phyloP scores from a whole-genome alignment of 2,113 vertebrate genomes.

The Poeciliopsis turrubarensis region DNA sequence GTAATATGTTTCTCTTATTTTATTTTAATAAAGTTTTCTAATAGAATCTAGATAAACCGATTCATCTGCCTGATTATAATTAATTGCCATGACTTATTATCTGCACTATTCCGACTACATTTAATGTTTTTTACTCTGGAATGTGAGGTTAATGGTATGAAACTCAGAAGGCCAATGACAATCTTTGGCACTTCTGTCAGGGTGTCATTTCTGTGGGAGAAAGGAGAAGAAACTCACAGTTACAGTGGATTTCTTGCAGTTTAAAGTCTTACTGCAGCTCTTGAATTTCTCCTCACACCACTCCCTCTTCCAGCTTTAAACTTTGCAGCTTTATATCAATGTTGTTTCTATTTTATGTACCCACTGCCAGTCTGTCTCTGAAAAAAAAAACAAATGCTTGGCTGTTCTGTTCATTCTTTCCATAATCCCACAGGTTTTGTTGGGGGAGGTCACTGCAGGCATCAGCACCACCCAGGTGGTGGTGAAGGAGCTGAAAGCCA shows the following conservation, averaged over 20 bases:
- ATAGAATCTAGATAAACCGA: background rate
- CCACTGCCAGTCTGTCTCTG: background rate
- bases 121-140: constrained; percentile 23
- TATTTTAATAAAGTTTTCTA: constrained; percentile 1
- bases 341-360: background rate
- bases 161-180: constrained; percentile 45
- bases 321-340: background rate
- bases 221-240: constrained; percentile 23
- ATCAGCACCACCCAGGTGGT: constrained; percentile 90
- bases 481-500: constrained; percentile 94
- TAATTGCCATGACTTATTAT: background rate
- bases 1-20: constrained; percentile 66
- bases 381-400: too few relatives aligned
- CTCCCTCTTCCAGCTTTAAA: background rate
- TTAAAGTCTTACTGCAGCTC: constrained; percentile 10
- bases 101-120: background rate
- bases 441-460: constrained; percentile 92
- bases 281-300: background rate
- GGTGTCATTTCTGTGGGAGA: constrained; percentile 23
- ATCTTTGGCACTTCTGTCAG: constrained; percentile 44
- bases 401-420: background rate
- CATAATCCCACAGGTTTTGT: constrained; percentile 83
- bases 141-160: constrained; percentile 47
- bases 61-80: background rate
- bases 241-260: constrained; percentile 39